Conservation (phyloP, 2,797 vertebrate genomes). For the Arctocebus calabarensis region DNA sequence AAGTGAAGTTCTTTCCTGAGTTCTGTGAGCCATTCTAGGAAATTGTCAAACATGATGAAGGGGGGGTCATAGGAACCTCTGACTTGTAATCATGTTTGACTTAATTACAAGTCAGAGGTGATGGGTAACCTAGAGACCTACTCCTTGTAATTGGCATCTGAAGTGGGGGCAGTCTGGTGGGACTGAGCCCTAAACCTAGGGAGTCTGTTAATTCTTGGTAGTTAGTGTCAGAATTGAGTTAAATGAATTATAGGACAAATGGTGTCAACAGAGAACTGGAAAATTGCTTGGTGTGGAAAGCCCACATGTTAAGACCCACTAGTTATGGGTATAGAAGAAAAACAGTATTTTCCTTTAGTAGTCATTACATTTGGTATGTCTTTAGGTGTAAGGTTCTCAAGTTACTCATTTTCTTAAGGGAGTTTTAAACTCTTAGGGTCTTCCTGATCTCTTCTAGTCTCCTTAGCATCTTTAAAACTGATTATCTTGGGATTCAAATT, state of each 20-base stretch:
- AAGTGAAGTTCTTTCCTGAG: not conserved
- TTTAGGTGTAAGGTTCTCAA: not conserved
- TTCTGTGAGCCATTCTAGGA: not conserved
- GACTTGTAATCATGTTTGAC: not conserved
- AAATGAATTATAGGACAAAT: not conserved
- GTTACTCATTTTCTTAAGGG: not conserved
- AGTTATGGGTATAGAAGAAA: not conserved
- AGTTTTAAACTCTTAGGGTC: not conserved
- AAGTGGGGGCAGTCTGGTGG: not conserved
- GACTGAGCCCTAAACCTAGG: not conserved
- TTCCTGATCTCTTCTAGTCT: conserved; percentile 17
- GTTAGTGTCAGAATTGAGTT: not conserved
- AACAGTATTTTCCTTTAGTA: not conserved
- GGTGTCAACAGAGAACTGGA: not conserved
- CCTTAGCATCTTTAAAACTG: conserved; percentile 7
- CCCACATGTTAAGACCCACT: not conserved
- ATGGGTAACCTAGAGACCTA: not conserved
- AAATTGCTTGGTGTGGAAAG: not conserved
- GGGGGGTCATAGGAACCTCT: not conserved
- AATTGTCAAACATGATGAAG: not conserved
- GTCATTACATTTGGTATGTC: not conserved
- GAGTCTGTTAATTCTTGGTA: not conserved
- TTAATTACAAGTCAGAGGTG: not conserved
- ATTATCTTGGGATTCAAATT: not conserved
- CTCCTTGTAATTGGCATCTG: not conserved